Base-by-base conservation (phyloP, 2,888 invertebrate species). In the Caenorhabditis angaria region DNA sequence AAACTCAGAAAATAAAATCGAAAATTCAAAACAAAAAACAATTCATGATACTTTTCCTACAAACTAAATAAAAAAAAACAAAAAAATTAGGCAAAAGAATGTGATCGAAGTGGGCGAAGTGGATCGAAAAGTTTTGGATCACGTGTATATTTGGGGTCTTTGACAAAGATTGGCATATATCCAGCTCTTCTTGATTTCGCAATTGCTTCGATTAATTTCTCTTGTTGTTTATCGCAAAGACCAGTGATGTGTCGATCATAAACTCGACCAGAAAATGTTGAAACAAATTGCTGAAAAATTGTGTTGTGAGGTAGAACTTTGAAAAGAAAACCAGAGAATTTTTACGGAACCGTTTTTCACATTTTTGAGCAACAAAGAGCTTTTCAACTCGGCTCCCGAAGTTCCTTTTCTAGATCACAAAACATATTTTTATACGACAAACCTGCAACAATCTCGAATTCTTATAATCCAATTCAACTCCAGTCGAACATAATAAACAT, bases 231-330 rank as follows among this genome's bases (percentile, higher is more conserved):
- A 35, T 81, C 79, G 70, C 97, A 99, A 53, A 99, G 90, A 0
- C 97, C 95, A 4, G 97, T 99, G 51, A 97, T 93, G 84, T 97
- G 94, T 63, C 93, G 91, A 0, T 94, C 94, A 88, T 96, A 97
- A 73, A 96, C 91, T 78, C 92, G 91, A 0, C 97, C 97, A 0
- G 97, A 97, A 87, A 93, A 94, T 0, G 94, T 93, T 35, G 97
- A 97, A 86, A 97, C 93, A 88, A 99, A 99, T 77, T 87, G 86
- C 79, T 80, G 68, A 20, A 78, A 57, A 12, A 20, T 20, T 32
- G 8, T 1, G n/a, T n/a, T n/a, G n/a, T n/a, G n/a, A n/a, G n/a
- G n/a, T n/a, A n/a, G n/a, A n/a, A n/a, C n/a, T n/a, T n/a, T n/a
- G n/a, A n/a, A n/a, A n/a, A n/a, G n/a, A n/a, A n/a, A n/a, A n/a